Base-by-base conservation (phyloP, 2,888 invertebrate species). In the Drosophila borborema region DNA sequence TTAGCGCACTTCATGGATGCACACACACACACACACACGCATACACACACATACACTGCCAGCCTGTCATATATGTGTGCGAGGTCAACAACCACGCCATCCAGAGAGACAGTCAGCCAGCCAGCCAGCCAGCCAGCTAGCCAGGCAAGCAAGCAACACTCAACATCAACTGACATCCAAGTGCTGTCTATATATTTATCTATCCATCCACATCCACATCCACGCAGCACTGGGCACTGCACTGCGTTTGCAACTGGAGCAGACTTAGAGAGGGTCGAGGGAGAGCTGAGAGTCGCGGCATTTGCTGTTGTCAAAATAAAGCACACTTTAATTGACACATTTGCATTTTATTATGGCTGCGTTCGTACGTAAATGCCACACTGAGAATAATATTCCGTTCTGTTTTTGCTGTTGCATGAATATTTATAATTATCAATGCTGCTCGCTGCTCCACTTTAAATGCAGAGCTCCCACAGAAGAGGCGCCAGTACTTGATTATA, bases 251-350 rank as follows among this genome's bases (percentile, higher is more conserved):
- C 40, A 67, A 62, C 20, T 58, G 68, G 48, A 49, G 63, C 14
- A 20, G 31, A 14, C 20, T 51, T 34, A 14, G 51, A 12, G 34
- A 10, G 9, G 12, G 23, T 14, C 9, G 36, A 10, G 16, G 20
- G 31, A 54, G 23, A 12, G 2, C 10, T 4, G 41, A 38, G 55
- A 28, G 38, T 31, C 40, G 46, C 56, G 65, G 56, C 80, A 80
- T 80, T 82, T 60, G 81, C 67, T 74, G 82, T 78, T 90, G 86
- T 89, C 87, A 88, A 90, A 88, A 90, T 90, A 87, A 89, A 89
- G 88, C 88, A 78, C 90, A 89, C 86, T 88, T 89, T 90, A 88
- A 88, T 88, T 88, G 90, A 90, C 89, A 89, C 89, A 88, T 88
- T 88, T 90, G 90, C 87, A 88, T 88, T 89, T 89, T 81, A 87